A percentile compares a stretch with the other conserved stretches of the same genome.
Conservation (phyloP, 2,113 vertebrate species). For the Chauna torquata region DNA sequence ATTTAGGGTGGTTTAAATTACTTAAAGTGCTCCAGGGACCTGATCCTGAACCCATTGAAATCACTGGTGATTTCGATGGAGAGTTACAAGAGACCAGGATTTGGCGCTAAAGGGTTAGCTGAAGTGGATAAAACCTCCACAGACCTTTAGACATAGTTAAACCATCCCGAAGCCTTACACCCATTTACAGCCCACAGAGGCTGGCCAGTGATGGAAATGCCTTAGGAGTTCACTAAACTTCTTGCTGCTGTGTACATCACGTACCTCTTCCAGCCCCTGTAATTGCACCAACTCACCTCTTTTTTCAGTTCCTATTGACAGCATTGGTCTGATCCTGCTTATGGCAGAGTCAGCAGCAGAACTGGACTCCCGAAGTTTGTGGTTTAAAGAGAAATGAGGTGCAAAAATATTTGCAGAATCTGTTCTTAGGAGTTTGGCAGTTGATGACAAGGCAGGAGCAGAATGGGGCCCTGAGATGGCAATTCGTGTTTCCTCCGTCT, state of each 20-base stretch:
- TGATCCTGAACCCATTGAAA: constrained; percentile 19
- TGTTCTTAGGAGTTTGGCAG: background rate
- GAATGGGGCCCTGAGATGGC: background rate
- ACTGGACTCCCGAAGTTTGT: background rate
- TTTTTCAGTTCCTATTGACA: background rate
- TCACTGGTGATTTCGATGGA: background rate
- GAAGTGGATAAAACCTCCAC: constrained; percentile 45
- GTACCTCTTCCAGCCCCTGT: background rate
- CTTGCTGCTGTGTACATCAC: background rate
- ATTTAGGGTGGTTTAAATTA: constrained; percentile 59
- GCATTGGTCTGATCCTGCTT: background rate
- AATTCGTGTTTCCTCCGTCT: background rate
- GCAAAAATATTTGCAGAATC: background rate
- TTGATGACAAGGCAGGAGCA: background rate
- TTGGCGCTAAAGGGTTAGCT: constrained; percentile 50
- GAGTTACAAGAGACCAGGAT: constrained; percentile 37
- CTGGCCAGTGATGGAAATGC: background rate
- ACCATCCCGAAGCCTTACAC: constrained; percentile 23
- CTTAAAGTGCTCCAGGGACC: constrained; percentile 54
- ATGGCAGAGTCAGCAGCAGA: background rate
- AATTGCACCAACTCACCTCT: background rate
- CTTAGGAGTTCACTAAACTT: accelerated
- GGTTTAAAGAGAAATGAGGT: background rate
- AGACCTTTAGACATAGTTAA: constrained; percentile 41
- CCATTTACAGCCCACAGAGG: background rate